phyloP scores from a whole-genome alignment of 2,113 vertebrate species.

The Phaetusa simplex region DNA sequence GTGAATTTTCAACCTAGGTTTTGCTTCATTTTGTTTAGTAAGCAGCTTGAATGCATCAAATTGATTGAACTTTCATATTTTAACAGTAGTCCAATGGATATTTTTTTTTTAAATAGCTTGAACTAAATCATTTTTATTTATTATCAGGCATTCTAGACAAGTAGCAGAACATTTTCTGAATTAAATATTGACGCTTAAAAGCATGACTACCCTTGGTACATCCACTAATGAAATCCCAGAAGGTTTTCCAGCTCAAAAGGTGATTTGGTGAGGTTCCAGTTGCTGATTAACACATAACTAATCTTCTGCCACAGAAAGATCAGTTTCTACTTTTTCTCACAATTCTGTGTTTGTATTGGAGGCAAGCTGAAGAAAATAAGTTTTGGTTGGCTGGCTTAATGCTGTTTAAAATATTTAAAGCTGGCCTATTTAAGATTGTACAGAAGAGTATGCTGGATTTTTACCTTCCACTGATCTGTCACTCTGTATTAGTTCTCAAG shows the following conservation, averaged over 20 bases:
- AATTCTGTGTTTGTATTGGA: constrained; percentile 7
- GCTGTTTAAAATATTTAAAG: constrained; percentile 57
- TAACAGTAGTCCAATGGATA: neutral
- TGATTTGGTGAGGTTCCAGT: neutral
- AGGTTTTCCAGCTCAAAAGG: neutral
- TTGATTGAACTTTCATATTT: neutral
- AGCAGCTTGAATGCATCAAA: neutral
- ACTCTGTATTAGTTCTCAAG: constrained; percentile 5
- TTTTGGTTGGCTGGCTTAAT: constrained; percentile 56
- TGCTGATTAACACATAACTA: neutral
- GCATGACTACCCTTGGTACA: neutral
- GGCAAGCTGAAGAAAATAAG: neutral
- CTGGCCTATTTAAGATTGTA: constrained; percentile 39
- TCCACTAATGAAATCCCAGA: neutral
- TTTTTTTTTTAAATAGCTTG: neutral
- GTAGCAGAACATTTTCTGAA: neutral
- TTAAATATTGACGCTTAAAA: neutral
- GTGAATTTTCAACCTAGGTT: neutral
- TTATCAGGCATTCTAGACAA: neutral
- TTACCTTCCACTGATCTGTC: constrained; percentile 40
- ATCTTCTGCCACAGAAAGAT: neutral
- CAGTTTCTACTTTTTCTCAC: neutral
- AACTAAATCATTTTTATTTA: neutral
- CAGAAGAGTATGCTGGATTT: neutral
- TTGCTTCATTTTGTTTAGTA: neutral